phyloP scores from a whole-genome alignment of 2,888 invertebrate species.

The Ormyrus thymus region DNA sequence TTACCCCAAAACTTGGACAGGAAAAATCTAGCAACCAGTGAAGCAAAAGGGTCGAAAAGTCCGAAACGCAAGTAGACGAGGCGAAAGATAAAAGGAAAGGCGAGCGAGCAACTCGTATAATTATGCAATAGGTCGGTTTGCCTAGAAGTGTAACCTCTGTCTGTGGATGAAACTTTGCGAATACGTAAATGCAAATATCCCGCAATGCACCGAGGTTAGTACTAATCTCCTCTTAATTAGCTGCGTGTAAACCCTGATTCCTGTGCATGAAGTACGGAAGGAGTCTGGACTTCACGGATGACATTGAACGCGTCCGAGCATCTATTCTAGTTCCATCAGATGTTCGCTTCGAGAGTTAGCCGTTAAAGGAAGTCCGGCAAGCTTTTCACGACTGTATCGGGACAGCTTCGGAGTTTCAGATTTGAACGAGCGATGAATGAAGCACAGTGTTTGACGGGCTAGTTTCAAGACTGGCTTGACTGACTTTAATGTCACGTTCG shows the following conservation, averaged over 20 bases:
- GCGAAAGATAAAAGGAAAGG: background rate
- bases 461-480: too few relatives aligned
- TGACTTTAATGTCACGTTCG: too few relatives aligned
- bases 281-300: too few relatives aligned
- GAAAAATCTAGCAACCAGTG: background rate
- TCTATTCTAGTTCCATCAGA: too few relatives aligned
- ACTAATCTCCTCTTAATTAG: constrained; percentile 70
- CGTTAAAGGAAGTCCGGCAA: too few relatives aligned
- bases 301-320: too few relatives aligned
- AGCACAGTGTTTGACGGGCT: too few relatives aligned
- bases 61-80: background rate
- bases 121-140: constrained; percentile 16
- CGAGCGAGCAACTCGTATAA: constrained; percentile 26
- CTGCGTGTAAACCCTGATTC: constrained; percentile 38
- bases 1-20: constrained; percentile 5
- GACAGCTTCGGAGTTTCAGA: too few relatives aligned
- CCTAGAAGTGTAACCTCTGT: background rate
- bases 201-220: constrained; percentile 58
- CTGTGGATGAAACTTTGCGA: constrained; percentile 48
- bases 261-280: background rate
- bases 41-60: background rate
- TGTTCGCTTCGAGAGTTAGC: too few relatives aligned
- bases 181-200: constrained; percentile 65
- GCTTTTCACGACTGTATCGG: too few relatives aligned
- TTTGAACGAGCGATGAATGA: too few relatives aligned